Evolutionary conservation across 2,888 invertebrate genomes (phyloP), one percentile per base, ranked within the genome.

Genomic region (Caenorhabditis parvicauda): DNA sequence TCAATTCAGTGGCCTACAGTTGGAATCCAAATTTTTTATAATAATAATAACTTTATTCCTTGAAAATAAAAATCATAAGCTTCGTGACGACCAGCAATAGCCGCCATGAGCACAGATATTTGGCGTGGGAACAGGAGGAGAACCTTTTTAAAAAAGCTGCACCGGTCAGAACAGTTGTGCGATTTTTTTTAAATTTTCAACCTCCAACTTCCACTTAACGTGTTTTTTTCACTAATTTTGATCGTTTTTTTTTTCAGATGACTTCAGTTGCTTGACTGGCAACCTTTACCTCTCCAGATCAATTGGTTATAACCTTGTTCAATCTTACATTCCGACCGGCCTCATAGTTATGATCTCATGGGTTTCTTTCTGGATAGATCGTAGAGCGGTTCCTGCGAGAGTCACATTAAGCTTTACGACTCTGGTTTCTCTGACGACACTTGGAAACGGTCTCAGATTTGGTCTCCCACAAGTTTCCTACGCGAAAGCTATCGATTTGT

Each of bases 361-460:
- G 73, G 73, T 73, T n/a, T 73, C 73, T 0, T 73, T 73, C 37
- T 73, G 73, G 78, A 79, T 79, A 52, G 77, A 77, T 55, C 42
- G 77, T 64, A 38, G 70, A 64, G 79, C 79, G 14, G 79, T 79
- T 19, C 79, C 79, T 1, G 79, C 79, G 29, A 53, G 79, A 28
- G 79, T 79, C 19, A 79, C 79, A 2, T 65, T 79, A 6, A 73
- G 74, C 42, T 79, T 79, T 61, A 79, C 79, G 2, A 79, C 79
- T 6, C 61, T 79, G 7, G 69, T 79, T 7, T 79, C 79, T 12
- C 63, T 79, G 6, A 75, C 76, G 3, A 79, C 79, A 9, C 54
- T 79, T 45, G 77, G 77, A 24, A 77, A 77, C 44, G 77, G 77
- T 19, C 59, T 77, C 2, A 66, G 77, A 17, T 74, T 76, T 51